Conservation (phyloP, 2,797 vertebrate genomes). For the Tympanoctomys barrerae region DNA sequence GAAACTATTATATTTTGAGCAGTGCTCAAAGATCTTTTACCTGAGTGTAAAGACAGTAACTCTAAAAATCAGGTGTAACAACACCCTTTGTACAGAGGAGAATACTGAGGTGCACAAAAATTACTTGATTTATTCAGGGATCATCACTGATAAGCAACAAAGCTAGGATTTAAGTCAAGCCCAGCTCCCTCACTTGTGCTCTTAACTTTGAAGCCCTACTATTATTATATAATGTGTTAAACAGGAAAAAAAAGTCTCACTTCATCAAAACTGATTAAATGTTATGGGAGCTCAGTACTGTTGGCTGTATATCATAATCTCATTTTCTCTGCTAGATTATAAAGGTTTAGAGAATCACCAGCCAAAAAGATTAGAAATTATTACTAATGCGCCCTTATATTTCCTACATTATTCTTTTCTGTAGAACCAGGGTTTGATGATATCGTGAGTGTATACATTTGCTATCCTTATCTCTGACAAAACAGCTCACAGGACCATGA, state of each 20-base stretch:
- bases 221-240: not conserved
- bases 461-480: not conserved
- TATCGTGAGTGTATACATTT: not conserved
- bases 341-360: constrained; percentile 21
- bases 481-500: not conserved
- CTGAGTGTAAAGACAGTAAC: not conserved
- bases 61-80: not conserved
- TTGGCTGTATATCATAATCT: not conserved
- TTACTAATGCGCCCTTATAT: not conserved
- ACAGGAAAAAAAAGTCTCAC: not conserved
- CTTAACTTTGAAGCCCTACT: not conserved
- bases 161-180: too few species aligned
- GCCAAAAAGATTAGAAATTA: not conserved
- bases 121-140: too few species aligned
- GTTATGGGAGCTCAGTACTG: not conserved
- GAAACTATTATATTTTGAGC: not conserved
- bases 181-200: not conserved
- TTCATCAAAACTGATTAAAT: not conserved
- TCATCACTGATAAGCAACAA: too few species aligned
- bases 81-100: not conserved
- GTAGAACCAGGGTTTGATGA: not conserved
- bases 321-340: not conserved
- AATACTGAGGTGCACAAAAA: not conserved
- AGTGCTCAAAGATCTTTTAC: not conserved
- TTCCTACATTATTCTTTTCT: not conserved